A percentile compares a stretch with the other conserved stretches of the same genome.
Conservation (phyloP, 2,113 vertebrate genomes). For the Odontesthes bonariensis region DNA sequence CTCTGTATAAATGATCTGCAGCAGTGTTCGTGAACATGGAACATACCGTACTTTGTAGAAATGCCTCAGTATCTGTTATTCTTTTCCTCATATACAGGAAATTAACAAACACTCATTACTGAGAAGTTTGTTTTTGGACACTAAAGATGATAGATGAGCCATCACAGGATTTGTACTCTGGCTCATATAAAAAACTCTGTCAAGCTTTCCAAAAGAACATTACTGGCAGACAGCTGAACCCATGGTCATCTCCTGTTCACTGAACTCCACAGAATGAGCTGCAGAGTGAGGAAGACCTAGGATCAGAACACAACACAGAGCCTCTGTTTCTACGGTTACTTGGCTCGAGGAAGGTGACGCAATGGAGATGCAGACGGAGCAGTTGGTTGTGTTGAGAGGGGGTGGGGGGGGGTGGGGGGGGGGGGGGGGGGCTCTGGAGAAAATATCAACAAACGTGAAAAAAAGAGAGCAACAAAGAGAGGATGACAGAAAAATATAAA, state of each 20-base stretch:
- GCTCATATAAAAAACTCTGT: background rate
- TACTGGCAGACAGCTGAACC: background rate
- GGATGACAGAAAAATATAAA: constrained; percentile 28
- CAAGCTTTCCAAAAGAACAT: constrained; percentile 12
- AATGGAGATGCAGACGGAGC: constrained; percentile 8
- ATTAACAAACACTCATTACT: background rate
- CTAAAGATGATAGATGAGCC: background rate
- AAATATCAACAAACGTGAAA: constrained; percentile 27
- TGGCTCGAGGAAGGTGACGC: constrained; percentile 23
- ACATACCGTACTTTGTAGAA: constrained; percentile 6
- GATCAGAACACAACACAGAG: constrained; percentile 12
- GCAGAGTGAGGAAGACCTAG: constrained; percentile 2
- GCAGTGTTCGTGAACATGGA: background rate
- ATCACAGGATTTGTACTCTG: constrained; percentile 1
- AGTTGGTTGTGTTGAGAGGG: constrained; percentile 18
- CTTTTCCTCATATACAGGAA: background rate
- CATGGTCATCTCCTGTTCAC: background rate
- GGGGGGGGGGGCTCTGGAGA: background rate
- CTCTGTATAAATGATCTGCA: constrained; percentile 1
- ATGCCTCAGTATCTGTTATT: background rate
- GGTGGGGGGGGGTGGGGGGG: too few relatives aligned
- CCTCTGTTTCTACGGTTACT: constrained; percentile 16
- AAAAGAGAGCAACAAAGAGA: constrained; percentile 25
- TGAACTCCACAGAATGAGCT: constrained; percentile 14
- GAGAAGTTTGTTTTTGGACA: background rate